Conservation (phyloP, 2,113 vertebrate genomes). For the Pavo muticus region DNA sequence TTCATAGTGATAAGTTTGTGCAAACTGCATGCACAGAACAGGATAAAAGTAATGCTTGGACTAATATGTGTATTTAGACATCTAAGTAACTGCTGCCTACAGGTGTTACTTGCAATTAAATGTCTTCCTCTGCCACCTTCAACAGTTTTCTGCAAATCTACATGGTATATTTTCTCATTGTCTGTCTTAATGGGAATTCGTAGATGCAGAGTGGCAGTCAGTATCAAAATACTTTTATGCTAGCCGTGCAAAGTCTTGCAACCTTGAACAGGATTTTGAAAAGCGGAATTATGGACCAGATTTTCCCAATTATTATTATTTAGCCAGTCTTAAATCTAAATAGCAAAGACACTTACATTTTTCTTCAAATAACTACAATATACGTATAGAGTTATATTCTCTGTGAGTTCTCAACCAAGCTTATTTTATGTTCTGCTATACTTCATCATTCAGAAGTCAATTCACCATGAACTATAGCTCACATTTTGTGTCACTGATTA, state of each 20-base stretch:
- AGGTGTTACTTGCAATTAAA: not conserved
- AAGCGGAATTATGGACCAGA: not conserved
- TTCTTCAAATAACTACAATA: not conserved
- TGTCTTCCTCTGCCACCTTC: not conserved
- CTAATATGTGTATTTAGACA: not conserved
- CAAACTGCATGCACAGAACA: not conserved
- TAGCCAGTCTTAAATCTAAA: not conserved
- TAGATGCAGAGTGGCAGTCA: not conserved
- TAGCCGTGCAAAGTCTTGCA: not conserved
- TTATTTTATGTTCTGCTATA: not conserved
- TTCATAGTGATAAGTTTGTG: not conserved
- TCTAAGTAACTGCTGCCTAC: not conserved
- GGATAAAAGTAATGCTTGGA: not conserved
- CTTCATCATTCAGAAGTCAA: not conserved
- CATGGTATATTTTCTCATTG: not conserved
- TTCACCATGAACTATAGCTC: not conserved
- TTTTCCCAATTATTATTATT: not conserved
- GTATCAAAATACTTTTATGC: not conserved
- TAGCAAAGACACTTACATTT: not conserved
- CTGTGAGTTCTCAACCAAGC: not conserved
- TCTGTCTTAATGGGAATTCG: not conserved
- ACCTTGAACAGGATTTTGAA: not conserved
- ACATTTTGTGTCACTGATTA: not conserved
- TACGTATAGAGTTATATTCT: not conserved
- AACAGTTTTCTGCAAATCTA: not conserved